Base-by-base conservation (phyloP, 1,140 invertebrate genomes). In the Dryas iulia region DNA sequence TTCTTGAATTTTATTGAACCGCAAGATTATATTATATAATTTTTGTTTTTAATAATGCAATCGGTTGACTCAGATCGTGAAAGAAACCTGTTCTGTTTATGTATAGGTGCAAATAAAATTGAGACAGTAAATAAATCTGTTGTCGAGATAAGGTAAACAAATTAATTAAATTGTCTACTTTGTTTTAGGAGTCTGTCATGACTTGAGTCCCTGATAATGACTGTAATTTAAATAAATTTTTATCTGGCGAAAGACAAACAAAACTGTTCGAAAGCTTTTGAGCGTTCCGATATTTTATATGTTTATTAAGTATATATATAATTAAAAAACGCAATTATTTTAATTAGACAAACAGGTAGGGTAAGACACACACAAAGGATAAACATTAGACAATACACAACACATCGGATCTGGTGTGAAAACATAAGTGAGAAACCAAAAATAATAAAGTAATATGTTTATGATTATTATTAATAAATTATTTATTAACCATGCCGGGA, bases 331-430 rank as follows among this genome's bases (percentile, higher is more conserved):
- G 86, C 82, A 75, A 87, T 82, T 86, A 66, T 81, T 91, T 89
- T 85, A 62, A 86, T 87, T 76, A 89, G 89, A 91, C 89, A 91
- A 89, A 91, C 89, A 89, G 89, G 87, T 89, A 88, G 92, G 94
- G 93, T 94, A 85, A 94, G 94, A 94, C 94, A 94, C 93, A 94
- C 94, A 95, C 94, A 95, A 93, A 92, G 94, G 93, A 92, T 92
- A 79, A 93, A 94, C 94, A 94, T 94, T 94, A 95, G 94, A 95
- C 94, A 94, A 94, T 94, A 95, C 94, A 95, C 94, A 94, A 93
- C 89, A 91, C 89, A 90, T 91, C 87, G 87, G 89, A 90, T 91
- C 88, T 91, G 88, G 89, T 91, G 89, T 91, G 88, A 89, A 91
- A 91, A 87, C 62, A 83, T 76, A 87, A 88, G 74, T 68, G 71